Evolutionary conservation across 2,113 vertebrate genomes (phyloP).

Genomic region (Nerophis lumbriciformis): DNA sequence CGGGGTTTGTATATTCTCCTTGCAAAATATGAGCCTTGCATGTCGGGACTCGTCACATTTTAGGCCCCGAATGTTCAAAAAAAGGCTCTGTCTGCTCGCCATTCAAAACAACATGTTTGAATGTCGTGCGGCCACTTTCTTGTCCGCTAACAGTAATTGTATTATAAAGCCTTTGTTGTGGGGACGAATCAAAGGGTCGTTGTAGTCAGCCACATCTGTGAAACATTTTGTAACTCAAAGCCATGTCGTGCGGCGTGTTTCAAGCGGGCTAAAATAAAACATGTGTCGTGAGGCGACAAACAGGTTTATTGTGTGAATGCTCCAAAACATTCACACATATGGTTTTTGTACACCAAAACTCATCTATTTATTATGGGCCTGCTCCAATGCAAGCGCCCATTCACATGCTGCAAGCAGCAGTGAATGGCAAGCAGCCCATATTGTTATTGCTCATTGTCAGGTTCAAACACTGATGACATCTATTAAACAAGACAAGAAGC

Average conservation of each 20-base stretch:
- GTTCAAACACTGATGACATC: too few relatives aligned
- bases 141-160: constrained; percentile 7
- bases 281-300: not conserved
- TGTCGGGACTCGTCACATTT: not conserved
- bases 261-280: not conserved
- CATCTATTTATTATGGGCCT: too few relatives aligned
- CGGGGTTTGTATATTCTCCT: too few relatives aligned
- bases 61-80: not conserved
- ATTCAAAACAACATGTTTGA: constrained; percentile 4
- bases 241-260: not conserved
- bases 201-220: constrained; percentile 24
- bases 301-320: not conserved
- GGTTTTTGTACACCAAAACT: too few relatives aligned
- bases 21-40: too few relatives aligned
- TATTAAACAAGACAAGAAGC: too few relatives aligned
- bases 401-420: too few relatives aligned
- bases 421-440: too few relatives aligned
- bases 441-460: too few relatives aligned
- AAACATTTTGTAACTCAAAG: constrained; percentile 26
- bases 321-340: not conserved
- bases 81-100: not conserved
- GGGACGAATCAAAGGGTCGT: not conserved
- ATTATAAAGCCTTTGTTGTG: not conserved
- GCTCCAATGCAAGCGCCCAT: too few relatives aligned
- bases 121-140: not conserved